Conservation (phyloP, 1,140 invertebrate species). For the Aphelinus certus region DNA sequence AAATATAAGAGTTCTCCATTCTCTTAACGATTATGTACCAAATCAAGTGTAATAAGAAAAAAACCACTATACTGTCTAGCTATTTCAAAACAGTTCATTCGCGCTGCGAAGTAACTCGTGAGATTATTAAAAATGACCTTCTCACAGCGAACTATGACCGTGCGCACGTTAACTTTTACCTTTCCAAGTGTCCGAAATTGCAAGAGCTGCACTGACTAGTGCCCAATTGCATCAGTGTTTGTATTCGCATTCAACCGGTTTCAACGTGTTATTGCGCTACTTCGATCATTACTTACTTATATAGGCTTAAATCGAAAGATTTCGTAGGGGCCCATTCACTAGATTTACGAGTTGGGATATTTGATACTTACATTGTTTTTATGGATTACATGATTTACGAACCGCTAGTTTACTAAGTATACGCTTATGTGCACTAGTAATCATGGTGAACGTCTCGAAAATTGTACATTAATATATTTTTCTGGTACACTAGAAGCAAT, state of each 20-base stretch:
- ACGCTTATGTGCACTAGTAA: background rate
- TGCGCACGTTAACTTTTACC: background rate
- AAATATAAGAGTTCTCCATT: background rate
- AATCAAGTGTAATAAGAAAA: background rate
- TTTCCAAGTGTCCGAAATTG: background rate
- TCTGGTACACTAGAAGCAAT: too few species aligned
- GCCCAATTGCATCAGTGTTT: background rate
- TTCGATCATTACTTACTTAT: background rate
- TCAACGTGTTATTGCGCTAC: background rate
- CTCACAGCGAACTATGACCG: background rate
- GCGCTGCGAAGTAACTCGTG: background rate
- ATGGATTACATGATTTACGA: background rate
- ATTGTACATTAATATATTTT: background rate
- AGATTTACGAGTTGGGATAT: too few species aligned
- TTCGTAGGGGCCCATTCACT: background rate
- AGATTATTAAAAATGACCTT: background rate
- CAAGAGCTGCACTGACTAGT: too few species aligned
- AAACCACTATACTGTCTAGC: background rate
- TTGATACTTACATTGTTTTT: too few species aligned
- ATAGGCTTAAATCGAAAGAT: background rate
- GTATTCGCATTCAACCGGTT: constrained; percentile 1
- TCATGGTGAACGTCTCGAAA: background rate
- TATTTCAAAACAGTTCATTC: too few species aligned
- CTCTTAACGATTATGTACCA: background rate
- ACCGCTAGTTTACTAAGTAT: background rate